Base-by-base conservation (phyloP, 2,797 vertebrate species). In the Dendrocincla tyrannina region DNA sequence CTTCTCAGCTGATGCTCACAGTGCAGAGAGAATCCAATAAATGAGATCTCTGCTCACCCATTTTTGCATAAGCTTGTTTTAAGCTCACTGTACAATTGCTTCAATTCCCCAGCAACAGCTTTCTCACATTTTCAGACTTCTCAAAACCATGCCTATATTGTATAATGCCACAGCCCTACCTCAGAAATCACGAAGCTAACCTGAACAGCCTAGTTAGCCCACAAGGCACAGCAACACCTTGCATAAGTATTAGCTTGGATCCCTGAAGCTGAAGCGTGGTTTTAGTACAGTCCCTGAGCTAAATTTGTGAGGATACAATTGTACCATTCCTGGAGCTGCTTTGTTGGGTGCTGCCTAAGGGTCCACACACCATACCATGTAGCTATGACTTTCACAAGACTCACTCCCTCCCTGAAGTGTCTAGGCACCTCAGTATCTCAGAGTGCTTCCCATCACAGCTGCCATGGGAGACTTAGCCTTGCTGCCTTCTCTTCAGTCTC, bases 11-110 rank as follows among this genome's bases (percentile, higher is more conserved):
- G 52, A 79, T 66, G 41, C 42, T 91, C 47, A 78, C 37, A 68
- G 5, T 15, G 42, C 70, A 90, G 52, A 82, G 35, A 19, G 30
- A 76, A 66, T 73, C 88, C 1, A 8, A 78, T 10, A 82, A 62
- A 41, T 2, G 9, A 78, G 44, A 74, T 64, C 10, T 73, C 56
- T 64, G 46, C 46, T 93, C 49, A 55, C 16, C 27, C 13, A 4
- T 52, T 69, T 92, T 63, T 87, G 49, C 81, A 68, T 89, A 77
- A 95, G 13, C 68, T 73, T 75, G 15, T 80, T 91, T 92, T 70
- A 92, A 85, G 46, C 13, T n/a, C 33, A 68, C 20, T 77, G 16
- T 87, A 70, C 9, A 28, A 80, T 76, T 85, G 44, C 67, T 86
- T 94, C 73, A 94, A 30, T 73, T 87, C 76, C 74, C 55, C 50